Evolutionary conservation across 1,140 invertebrate genomes (phyloP), one percentile per base, ranked within the genome.

Genomic region (Lanistes nyassanus): DNA sequence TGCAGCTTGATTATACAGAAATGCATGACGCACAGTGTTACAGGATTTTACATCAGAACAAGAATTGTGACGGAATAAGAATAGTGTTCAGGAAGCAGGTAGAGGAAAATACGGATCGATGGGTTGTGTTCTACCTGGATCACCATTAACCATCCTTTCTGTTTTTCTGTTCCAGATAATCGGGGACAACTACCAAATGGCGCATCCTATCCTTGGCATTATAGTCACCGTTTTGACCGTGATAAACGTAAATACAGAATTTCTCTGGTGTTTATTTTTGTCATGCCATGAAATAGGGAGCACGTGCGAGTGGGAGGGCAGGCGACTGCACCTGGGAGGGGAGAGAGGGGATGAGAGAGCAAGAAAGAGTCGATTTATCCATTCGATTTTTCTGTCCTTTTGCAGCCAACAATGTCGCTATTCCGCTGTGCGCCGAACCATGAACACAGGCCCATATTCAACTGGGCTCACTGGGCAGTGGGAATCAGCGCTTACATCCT

Each of bases 381-480:
- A 13, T 47, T 53, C 47, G 16, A 6, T 26, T 69, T 23, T n/a
- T 47, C 3, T 75, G 11, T 56, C 16, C 56, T 42, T 70, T 90
- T 96, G 72, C 95, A 99, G 89, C 96, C 96, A 0, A 93, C 96
- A 79, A 94, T 95, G 92, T 95, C 96, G 3, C 92, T 93, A 31
- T 94, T 97, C 87, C 92, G 97, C 76, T 96, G 96, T 13, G 93
- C 94, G 86, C 96, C 96, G 0, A 94, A 93, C 62, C 93, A 94
- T 56, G 91, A 93, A 3, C 93, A 92, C 79, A 91, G 97, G 75
- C 92, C 93, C 0, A 90, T 97, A 66, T 98, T 98, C 91, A 99
- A 98, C 88, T 98, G 97, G 96, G 84, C 92, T 9, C 97, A 98
- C 88, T 98, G 96, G 95, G 90, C 94, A 67, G 92, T 96, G 68